These are phyloP conservation scores for Leptoclinus maculatus DNA, from an alignment of 2,797 vertebrate genomes.

Conservation along the genomic window DNA sequence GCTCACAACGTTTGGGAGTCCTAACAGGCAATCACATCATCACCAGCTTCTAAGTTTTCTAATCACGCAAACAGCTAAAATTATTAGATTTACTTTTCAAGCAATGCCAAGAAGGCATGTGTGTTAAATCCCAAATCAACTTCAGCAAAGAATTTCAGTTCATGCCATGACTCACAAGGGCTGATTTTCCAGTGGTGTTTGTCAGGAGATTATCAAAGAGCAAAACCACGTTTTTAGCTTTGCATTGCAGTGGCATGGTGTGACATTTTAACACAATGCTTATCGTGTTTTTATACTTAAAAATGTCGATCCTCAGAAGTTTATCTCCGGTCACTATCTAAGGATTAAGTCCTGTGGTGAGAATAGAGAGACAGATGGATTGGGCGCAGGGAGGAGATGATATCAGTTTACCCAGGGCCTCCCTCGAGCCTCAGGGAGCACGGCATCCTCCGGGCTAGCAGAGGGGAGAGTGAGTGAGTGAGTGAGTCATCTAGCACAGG, in stretches of 20 bases:
- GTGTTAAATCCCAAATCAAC: background rate
- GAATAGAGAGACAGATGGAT: slow-evolving; percentile 48
- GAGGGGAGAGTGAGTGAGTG: slow-evolving; percentile 60
- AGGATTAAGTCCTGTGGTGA: slow-evolving; percentile 36
- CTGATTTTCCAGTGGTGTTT: slow-evolving; percentile 3
- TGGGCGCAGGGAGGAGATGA: slow-evolving; percentile 26
- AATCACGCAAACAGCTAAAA: background rate
- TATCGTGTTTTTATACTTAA: background rate
- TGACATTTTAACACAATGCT: slow-evolving; percentile 1
- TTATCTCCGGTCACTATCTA: slow-evolving; percentile 7
- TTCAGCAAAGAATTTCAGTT: slow-evolving; percentile 2
- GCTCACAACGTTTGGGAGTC: no score
- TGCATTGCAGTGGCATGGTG: background rate
- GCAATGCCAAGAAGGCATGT: background rate
- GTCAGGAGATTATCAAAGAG: slow-evolving; percentile 7
- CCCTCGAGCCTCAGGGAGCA: slow-evolving; percentile 63
- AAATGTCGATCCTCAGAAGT: background rate
- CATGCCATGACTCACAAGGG: slow-evolving; percentile 1
- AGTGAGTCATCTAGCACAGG: slow-evolving; percentile 69
- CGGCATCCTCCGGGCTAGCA: slow-evolving; percentile 38
- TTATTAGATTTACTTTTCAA: background rate
- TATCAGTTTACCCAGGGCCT: slow-evolving; percentile 66
- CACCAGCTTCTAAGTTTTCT: background rate
- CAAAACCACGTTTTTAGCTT: background rate
- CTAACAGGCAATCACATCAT: no score